These are phyloP conservation scores for Corythornis madagascariensis DNA, from an alignment of 2,113 vertebrate genomes.

Conservation along the genomic window DNA sequence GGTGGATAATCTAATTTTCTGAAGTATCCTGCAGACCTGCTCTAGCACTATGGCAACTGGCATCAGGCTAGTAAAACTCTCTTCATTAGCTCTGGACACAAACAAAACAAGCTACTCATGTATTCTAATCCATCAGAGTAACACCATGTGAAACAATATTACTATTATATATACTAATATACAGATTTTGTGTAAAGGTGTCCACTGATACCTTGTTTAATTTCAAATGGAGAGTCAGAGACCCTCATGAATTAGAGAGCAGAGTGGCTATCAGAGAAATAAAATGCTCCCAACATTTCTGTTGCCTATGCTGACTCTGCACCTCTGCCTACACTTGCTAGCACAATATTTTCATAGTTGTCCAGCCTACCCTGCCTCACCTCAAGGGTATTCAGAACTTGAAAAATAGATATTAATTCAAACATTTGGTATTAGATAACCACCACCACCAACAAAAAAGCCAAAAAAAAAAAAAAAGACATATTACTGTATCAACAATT, in stretches of 20 bases:
- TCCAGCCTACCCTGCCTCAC: neutral
- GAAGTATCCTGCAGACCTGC: neutral
- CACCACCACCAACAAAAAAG: neutral
- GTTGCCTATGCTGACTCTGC: neutral
- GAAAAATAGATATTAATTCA: rapidly evolving
- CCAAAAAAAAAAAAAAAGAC: neutral
- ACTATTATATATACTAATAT: rapidly evolving
- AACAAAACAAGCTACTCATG: neutral
- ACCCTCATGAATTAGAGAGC: rapidly evolving
- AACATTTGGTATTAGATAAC: neutral
- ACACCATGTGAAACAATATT: neutral
- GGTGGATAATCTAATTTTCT: neutral
- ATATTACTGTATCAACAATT: neutral
- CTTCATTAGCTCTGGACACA: neutral
- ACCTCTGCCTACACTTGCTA: neutral
- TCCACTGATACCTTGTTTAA: neutral
- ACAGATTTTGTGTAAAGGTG: neutral
- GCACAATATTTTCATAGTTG: neutral
- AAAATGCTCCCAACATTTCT: neutral
- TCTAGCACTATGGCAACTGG: neutral
- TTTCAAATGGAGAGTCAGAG: neutral
- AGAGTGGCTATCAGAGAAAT: neutral
- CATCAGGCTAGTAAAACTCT: neutral
- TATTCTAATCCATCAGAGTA: neutral
- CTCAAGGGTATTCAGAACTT: neutral